Conservation (phyloP, 2,113 vertebrate species). For the Grammomys surdaster region DNA sequence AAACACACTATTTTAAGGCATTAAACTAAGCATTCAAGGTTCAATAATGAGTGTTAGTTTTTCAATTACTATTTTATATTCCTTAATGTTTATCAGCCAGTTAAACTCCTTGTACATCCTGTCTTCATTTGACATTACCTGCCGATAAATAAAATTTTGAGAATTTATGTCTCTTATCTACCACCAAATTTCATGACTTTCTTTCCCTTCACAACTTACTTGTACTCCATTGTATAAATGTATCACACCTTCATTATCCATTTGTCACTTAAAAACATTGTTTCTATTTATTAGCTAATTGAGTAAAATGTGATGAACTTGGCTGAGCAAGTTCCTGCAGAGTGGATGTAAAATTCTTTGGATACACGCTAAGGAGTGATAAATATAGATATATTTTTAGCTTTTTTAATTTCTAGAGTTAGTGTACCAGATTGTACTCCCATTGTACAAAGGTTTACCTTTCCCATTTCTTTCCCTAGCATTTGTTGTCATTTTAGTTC, state of each 20-base stretch:
- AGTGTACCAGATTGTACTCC: neutral
- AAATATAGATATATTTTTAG: neutral
- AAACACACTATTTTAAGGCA: neutral
- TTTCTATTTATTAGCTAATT: neutral
- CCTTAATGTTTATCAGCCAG: neutral
- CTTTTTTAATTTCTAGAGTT: neutral
- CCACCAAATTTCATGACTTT: neutral
- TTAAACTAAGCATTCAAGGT: neutral
- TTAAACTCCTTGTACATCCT: neutral
- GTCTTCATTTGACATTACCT: neutral
- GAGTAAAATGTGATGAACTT: neutral
- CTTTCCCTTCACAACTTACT: neutral
- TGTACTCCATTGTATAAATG: neutral
- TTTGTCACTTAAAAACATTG: neutral
- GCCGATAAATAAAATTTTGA: neutral
- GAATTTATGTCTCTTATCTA: neutral
- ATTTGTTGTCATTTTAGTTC: neutral
- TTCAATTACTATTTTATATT: neutral
- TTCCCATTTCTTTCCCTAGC: neutral
- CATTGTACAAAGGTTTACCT: neutral
- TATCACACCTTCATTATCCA: neutral
- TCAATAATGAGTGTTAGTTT: slow-evolving; percentile 13
- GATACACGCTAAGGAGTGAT: neutral
- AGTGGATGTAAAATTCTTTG: neutral
- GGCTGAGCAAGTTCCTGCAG: neutral